Percentiles rank a stretch among this genome's conserved stretches.
These are phyloP conservation scores for Tribolium madens DNA, from an alignment of 1,140 invertebrate species.

Conservation along the genomic window DNA sequence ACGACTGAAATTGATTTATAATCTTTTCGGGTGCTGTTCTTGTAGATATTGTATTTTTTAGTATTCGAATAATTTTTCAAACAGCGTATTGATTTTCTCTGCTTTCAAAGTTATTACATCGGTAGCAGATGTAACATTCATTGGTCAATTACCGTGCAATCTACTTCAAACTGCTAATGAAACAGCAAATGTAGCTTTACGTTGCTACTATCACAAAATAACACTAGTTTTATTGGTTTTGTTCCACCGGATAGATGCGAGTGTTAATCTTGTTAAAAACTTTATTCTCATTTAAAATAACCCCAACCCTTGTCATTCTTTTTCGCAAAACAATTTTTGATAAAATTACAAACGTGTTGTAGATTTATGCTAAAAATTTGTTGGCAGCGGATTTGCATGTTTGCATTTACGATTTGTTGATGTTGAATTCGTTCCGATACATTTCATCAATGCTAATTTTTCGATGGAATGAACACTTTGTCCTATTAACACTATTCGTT, in stretches of 20 bases:
- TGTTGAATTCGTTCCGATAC: constrained; percentile 16
- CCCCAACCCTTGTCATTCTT: background rate
- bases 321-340: background rate
- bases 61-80: constrained; percentile 16
- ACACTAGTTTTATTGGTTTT: background rate
- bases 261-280: background rate
- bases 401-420: constrained; percentile 11
- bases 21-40: background rate
- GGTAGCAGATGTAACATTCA: constrained; percentile 22
- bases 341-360: background rate
- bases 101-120: constrained; percentile 19
- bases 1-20: constrained; percentile 21
- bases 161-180: constrained; percentile 24
- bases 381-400: background rate
- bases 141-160: constrained; percentile 27
- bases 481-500: constrained; percentile 20
- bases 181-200: constrained; percentile 1
- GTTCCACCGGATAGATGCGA: background rate
- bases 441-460: constrained; percentile 21
- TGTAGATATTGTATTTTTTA: background rate
- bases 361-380: constrained; percentile 7
- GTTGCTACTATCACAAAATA: background rate
- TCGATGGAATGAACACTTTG: constrained; percentile 21
- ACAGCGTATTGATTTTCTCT: background rate
- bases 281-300: background rate